phyloP scores from a whole-genome alignment of 2,113 vertebrate species.

The Elachura formosa region DNA sequence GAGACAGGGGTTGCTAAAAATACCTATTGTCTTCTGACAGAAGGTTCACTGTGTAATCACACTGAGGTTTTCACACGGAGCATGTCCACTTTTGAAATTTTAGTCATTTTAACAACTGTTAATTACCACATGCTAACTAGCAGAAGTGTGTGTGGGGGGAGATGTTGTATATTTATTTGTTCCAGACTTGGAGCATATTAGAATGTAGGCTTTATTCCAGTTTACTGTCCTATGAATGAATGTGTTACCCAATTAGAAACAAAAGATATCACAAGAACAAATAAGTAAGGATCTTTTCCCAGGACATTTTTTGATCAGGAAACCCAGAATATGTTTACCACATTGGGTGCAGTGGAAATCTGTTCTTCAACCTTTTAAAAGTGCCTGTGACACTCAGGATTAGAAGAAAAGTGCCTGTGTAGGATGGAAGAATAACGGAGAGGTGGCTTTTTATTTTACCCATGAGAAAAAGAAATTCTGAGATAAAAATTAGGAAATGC shows the following conservation, averaged over 20 bases:
- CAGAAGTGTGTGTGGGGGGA: not conserved
- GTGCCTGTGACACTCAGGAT: not conserved
- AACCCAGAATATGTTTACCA: not conserved
- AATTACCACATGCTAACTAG: conserved; percentile 45
- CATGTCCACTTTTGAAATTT: conserved; percentile 17
- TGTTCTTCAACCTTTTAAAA: not conserved
- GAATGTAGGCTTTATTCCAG: conserved; percentile 36
- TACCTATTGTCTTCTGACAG: not conserved
- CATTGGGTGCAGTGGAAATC: not conserved
- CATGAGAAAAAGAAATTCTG: not conserved
- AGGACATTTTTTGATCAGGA: not conserved
- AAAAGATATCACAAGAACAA: conserved; percentile 7
- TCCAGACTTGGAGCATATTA: conserved; percentile 52
- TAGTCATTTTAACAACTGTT: conserved; percentile 39
- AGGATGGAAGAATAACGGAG: not conserved
- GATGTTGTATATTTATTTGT: conserved; percentile 42
- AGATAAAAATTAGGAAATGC: not conserved
- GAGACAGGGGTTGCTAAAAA: not conserved
- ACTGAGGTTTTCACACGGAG: not conserved
- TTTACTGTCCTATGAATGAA: conserved; percentile 39
- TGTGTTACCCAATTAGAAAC: not conserved
- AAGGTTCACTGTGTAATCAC: not conserved
- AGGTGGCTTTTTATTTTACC: not conserved
- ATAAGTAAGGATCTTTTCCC: not conserved
- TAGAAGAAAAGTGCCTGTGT: not conserved